A percentile compares a stretch with the other conserved stretches of the same genome.
Conservation (phyloP, 2,888 invertebrate genomes). For the Ormia ochracea region DNA sequence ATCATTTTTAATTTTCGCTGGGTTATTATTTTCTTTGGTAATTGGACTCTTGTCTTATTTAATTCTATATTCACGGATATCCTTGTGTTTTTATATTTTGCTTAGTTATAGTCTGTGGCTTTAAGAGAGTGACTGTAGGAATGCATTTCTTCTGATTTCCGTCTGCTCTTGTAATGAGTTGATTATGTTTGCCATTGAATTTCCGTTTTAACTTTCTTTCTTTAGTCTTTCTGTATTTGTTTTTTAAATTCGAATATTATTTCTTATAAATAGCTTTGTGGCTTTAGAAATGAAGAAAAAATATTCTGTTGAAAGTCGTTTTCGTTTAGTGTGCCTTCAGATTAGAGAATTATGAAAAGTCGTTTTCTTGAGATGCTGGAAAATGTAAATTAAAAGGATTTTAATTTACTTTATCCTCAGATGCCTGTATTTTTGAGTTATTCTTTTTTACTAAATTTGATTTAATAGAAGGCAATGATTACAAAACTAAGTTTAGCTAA, state of each 20-base stretch:
- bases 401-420: too few relatives aligned
- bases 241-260: constrained; percentile 16
- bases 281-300: constrained; percentile 34
- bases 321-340: constrained; percentile 43
- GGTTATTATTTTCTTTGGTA: neutral
- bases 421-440: too few relatives aligned
- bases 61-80: constrained; percentile 57
- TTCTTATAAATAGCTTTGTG: constrained; percentile 37
- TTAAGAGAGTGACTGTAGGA: constrained; percentile 28
- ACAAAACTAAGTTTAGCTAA: too few relatives aligned
- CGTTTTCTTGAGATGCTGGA: too few relatives aligned
- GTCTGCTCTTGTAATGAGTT: constrained; percentile 67
- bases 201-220: constrained; percentile 29
- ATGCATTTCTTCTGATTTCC: constrained; percentile 60
- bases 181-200: constrained; percentile 67
- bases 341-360: neutral
- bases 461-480: too few relatives aligned
- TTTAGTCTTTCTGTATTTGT: constrained; percentile 27
- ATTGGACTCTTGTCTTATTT: constrained; percentile 31
- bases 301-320: constrained; percentile 60
- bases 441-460: too few relatives aligned
- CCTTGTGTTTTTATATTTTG: constrained; percentile 23
- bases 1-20: neutral
- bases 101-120: constrained; percentile 22
- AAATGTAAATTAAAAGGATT: too few relatives aligned